Evolutionary conservation across 1,140 invertebrate genomes (phyloP), one percentile per base, ranked within the genome.

Genomic region (Ditylenchus dipsaci): DNA sequence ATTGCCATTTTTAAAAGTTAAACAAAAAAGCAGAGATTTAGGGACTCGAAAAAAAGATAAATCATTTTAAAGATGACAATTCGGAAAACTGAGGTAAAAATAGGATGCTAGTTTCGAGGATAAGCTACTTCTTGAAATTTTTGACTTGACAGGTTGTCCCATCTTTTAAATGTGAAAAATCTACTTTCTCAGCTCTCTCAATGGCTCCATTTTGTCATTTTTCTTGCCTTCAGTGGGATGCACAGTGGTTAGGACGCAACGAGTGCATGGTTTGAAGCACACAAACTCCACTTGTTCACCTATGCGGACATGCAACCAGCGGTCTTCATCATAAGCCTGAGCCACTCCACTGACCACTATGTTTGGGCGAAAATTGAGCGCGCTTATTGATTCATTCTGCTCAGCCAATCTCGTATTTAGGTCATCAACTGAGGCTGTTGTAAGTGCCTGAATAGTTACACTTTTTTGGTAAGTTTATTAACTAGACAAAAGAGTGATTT

Each of bases 281-380:
- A 65, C 74, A 62, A 77, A 77, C 67, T 77, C 74, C 1, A 68
- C 74, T 3, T 78, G 67, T 11, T 53, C 49, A 7, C 75, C 75
- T 27, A 77, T 74, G 17, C 65, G 76, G 43, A 77, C 76, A 42
- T 78, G 57, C 27, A 72, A 47, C 75, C 75, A 77, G 13, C 45
- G 23, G 56, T 77, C 77, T 82, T 90, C 89, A 3, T 87, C 88
- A 74, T 87, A 89, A 1, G 88, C 76, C 23, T 84, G 71, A 0
- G 86, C 82, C 3, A 53, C 8, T 0, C 88, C 88, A 73, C 87
- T 86, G 8, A 90, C 84, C 0, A 90, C 84, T 66, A 90, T 88
- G 81, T 89, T 90, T 0, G 87, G 86, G 45, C 89, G 84, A 78
- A 90, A 90, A 63, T 87, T 82, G 63, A 86, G 74, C 7, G 86